These are phyloP conservation scores for Syngnathus typhle DNA, from an alignment of 2,113 vertebrate species.

Conservation along the genomic window DNA sequence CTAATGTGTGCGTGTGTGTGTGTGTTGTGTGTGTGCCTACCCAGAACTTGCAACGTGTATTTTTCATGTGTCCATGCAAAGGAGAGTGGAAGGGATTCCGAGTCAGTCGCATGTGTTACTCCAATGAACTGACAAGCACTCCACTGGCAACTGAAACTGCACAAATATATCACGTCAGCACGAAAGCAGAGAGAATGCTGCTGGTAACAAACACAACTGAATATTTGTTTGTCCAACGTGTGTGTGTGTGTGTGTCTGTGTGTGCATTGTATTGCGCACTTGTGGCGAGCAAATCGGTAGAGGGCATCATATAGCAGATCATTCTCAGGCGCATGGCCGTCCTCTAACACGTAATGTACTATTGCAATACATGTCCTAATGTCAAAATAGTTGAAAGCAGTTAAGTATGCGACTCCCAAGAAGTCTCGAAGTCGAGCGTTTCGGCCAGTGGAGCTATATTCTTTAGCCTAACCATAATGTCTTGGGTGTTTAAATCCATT, in stretches of 20 bases:
- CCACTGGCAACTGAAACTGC: conserved; percentile 60
- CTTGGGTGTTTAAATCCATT: conserved; percentile 44
- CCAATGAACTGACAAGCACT: conserved; percentile 55
- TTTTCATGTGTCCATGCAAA: conserved; percentile 26
- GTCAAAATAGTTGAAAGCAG: conserved; percentile 60
- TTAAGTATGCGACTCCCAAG: conserved; percentile 56
- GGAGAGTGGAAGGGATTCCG: conserved; percentile 13
- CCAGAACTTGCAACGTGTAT: neutral
- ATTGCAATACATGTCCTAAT: conserved; percentile 60
- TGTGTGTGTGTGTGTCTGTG: conserved; percentile 13
- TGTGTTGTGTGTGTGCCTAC: conserved; percentile 11
- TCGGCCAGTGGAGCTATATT: conserved; percentile 56
- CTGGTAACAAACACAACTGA: conserved; percentile 58
- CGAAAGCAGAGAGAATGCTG: conserved; percentile 59
- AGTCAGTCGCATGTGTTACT: conserved; percentile 59
- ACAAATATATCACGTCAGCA: conserved; percentile 63
- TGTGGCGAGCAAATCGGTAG: conserved; percentile 52
- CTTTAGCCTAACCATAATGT: conserved; percentile 60
- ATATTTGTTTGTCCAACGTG: conserved; percentile 15
- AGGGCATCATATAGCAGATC: conserved; percentile 47
- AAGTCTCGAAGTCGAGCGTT: conserved; percentile 49
- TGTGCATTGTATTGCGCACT: conserved; percentile 3
- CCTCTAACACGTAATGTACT: conserved; percentile 49
- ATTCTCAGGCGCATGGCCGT: conserved; percentile 52
- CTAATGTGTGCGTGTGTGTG: conserved; percentile 40